Evolutionary conservation across 2,888 invertebrate genomes (phyloP), one percentile per base, ranked within the genome.

Genomic region (Apodemia duryi): DNA sequence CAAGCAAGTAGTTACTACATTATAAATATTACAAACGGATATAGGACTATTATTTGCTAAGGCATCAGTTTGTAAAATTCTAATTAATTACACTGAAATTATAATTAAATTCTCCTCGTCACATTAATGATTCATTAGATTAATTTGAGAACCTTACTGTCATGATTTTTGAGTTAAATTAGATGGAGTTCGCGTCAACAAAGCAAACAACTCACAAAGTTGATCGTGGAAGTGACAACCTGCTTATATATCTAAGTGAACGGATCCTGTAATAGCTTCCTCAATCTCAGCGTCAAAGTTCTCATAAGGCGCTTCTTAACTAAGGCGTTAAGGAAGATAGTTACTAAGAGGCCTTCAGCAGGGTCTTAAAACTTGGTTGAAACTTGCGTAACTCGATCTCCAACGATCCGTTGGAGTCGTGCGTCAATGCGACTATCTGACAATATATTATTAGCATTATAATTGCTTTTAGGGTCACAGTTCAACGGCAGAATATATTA

Each of bases 231-330:
- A 87, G 85, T 90, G 90, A 91, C 91, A 88, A 88, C 83, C 85
- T 86, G 87, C 86, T 88, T 90, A 90, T 86, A 91, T 86, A 91
- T 90, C 84, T 88, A 86, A 88, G 83, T 82, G 86, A 88, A 89
- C 84, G 86, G 87, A 87, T 84, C 85, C 83, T 82, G 85, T 90
- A 90, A 91, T 91, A 88, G 91, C 90, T 90, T 90, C 89, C 87
- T 90, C 90, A 90, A 91, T 90, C 89, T 88, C 85, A 75, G 83
- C 88, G 89, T 88, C 89, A 88, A 91, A 91, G 91, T 91, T 90
- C 90, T 91, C 90, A 88, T 90, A 89, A 89, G 90, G 83, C 87
- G 88, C 85, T 88, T 86, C 88, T 91, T 90, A 91, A 89, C 87
- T 90, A 88, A 88, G 88, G 89, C 90, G 88, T 86, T 87, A 88